Percentiles rank a stretch among this genome's conserved stretches.
phyloP scores from a whole-genome alignment of 1,140 invertebrate genomes.

The Hypsibius dujardini region DNA sequence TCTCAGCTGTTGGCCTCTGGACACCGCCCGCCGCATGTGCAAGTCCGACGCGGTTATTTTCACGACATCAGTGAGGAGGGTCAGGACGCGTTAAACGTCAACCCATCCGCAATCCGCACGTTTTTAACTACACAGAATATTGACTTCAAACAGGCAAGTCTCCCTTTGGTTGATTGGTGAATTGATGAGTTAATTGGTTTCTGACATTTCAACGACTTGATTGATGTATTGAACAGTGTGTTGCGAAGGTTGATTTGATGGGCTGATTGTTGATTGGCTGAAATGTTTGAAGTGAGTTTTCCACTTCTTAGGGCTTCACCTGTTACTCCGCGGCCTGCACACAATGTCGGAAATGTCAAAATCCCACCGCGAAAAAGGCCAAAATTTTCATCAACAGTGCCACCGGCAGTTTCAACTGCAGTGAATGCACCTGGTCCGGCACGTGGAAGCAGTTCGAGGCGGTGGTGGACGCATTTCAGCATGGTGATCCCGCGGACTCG shows the following conservation, averaged over 20 bases:
- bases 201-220: too few species aligned
- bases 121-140: slow-evolving; percentile 1
- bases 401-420: neutral
- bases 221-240: too few species aligned
- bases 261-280: too few species aligned
- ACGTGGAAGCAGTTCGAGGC: neutral
- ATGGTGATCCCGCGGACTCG: neutral
- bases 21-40: too few species aligned
- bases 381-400: neutral
- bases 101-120: neutral
- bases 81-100: neutral
- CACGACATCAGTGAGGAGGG: neutral
- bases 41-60: neutral
- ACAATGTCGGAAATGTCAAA: neutral
- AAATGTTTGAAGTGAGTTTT: too few species aligned
- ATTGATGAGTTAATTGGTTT: too few species aligned
- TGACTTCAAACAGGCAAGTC: neutral
- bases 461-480: neutral
- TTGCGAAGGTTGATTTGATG: too few species aligned
- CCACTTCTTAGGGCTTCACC: neutral
- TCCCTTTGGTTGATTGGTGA: too few species aligned
- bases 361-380: neutral
- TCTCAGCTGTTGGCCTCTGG: too few species aligned
- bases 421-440: neutral
- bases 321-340: neutral